A percentile compares a stretch with the other conserved stretches of the same genome.
These are phyloP conservation scores for Styela plicata DNA, from an alignment of 23 tunicate species.

Conservation along the genomic window DNA sequence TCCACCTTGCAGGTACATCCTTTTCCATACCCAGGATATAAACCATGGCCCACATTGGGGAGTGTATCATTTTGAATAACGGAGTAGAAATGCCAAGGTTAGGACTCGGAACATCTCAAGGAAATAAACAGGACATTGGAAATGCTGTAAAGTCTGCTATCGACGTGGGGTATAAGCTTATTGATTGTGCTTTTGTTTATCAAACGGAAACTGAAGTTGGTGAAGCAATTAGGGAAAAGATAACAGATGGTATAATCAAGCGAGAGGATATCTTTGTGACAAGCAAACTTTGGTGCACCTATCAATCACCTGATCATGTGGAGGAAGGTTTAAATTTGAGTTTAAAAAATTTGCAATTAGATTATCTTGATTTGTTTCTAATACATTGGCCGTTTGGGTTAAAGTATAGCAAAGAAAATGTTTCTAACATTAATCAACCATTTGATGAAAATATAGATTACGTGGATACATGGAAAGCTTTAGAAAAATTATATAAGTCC, in stretches of 20 bases:
- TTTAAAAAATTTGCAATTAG: conserved; percentile 29
- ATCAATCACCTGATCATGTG: conserved; percentile 28
- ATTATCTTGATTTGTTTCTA: conserved; percentile 81
- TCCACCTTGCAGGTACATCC: too few relatives aligned
- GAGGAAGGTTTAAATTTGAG: conserved; percentile 13
- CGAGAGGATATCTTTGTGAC: conserved; percentile 75
- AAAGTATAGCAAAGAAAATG: conserved; percentile 15
- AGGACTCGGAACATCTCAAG: conserved; percentile 53
- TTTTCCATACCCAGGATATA: too few relatives aligned
- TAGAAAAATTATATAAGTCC: conserved; percentile 38
- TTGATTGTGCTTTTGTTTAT: conserved; percentile 69
- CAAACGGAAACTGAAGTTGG: conserved; percentile 81
- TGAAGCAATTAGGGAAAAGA: conserved; percentile 34
- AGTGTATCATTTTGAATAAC: conserved; percentile 16
- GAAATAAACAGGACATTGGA: conserved; percentile 43
- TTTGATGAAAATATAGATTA: conserved; percentile 37
- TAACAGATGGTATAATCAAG: conserved; percentile 62
- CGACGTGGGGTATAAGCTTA: conserved; percentile 66
- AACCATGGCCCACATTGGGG: too few relatives aligned
- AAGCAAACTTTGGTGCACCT: conserved; percentile 47
- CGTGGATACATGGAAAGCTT: conserved; percentile 67
- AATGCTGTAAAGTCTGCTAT: conserved; percentile 72
- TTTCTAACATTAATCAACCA: background rate
- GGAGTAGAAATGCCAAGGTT: conserved; percentile 32
- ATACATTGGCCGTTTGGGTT: conserved; percentile 77